Evolutionary conservation across 1,140 invertebrate species (phyloP).

Genomic region (Ceratina calcarata): DNA sequence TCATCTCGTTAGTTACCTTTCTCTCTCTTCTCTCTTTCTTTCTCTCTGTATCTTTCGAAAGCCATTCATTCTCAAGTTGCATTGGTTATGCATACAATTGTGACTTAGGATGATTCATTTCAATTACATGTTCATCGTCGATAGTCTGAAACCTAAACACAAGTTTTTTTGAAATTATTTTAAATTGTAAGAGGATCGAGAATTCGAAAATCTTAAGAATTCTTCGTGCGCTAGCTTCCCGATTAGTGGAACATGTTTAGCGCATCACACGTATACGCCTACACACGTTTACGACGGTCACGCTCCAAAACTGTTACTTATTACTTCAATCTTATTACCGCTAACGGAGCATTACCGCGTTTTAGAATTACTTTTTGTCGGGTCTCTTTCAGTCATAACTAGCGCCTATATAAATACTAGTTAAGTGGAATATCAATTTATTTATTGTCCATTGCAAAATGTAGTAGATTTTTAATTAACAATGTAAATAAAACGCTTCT

Average conservation of each 20-base stretch:
- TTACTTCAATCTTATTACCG: constrained; percentile 76
- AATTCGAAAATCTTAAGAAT: neutral
- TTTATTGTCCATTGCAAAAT: neutral
- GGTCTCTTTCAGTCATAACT: neutral
- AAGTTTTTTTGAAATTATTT: constrained; percentile 19
- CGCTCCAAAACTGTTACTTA: constrained; percentile 78
- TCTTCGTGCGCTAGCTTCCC: constrained; percentile 10
- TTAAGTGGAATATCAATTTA: no score
- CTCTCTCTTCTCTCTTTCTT: neutral
- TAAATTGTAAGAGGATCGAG: neutral
- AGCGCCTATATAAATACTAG: neutral
- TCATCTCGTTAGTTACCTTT: neutral
- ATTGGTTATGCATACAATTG: neutral
- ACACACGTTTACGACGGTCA: constrained; percentile 67
- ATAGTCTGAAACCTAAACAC: neutral
- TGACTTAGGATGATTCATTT: constrained; percentile 20
- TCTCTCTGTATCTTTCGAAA: neutral
- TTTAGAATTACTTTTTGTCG: constrained; percentile 58
- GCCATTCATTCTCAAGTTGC: neutral
- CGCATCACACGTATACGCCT: constrained; percentile 32
- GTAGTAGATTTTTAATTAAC: neutral
- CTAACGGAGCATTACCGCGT: constrained; percentile 68
- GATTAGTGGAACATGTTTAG: constrained; percentile 60
- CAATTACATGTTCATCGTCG: constrained; percentile 1
- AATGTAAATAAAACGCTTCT: neutral